Conservation (phyloP, 2,113 vertebrate genomes). For the Rhodinocichla rosea region DNA sequence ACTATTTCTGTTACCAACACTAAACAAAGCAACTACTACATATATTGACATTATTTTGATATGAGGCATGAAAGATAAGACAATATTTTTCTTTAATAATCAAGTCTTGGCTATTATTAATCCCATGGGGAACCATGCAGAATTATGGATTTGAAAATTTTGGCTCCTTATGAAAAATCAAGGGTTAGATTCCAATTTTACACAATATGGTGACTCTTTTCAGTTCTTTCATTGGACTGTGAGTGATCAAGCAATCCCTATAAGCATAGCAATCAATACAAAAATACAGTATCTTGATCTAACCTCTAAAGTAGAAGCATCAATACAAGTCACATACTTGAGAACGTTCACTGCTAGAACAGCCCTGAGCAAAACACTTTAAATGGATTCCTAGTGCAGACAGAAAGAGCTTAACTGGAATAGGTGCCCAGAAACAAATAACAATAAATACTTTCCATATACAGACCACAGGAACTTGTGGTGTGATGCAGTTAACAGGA, state of each 20-base stretch:
- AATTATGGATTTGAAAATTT: background rate
- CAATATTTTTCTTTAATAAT: background rate
- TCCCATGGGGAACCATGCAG: background rate
- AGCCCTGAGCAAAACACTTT: background rate
- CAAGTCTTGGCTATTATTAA: background rate
- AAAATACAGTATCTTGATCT: background rate
- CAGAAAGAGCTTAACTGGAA: background rate
- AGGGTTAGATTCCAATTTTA: background rate
- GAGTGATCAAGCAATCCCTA: background rate
- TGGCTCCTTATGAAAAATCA: background rate
- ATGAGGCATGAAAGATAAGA: background rate
- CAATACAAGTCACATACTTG: background rate
- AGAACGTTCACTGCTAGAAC: background rate
- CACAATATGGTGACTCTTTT: background rate
- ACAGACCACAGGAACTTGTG: fast-evolving
- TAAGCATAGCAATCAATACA: background rate
- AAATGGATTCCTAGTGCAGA: background rate
- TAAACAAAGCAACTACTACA: background rate
- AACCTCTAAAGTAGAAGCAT: background rate
- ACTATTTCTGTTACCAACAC: background rate
- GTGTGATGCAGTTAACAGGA: background rate
- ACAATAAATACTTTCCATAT: fast-evolving
- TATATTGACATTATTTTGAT: background rate
- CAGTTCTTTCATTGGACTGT: background rate
- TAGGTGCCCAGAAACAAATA: background rate